Base-by-base conservation (phyloP, 2,888 invertebrate genomes). In the Perdita meconis region DNA sequence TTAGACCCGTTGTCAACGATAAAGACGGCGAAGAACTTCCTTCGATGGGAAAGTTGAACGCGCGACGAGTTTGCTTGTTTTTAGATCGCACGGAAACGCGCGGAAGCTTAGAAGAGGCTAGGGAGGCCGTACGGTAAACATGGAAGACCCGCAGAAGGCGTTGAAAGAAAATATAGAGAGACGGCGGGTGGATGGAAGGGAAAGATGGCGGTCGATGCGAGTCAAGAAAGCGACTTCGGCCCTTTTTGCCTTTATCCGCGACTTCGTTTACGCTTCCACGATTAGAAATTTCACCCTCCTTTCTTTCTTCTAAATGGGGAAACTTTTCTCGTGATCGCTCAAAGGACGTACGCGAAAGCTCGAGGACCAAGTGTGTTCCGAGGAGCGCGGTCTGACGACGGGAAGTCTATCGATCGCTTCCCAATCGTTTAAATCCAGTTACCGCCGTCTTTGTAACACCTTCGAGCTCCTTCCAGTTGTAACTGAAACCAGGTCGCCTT, bases 71-170 rank as follows among this genome's bases (percentile, higher is more conserved):
- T 44, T n/a, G n/a, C 30, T 30, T 30, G 30, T 6, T 4, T 30
- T 30, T 30, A 30, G 30, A 30, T 2, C 30, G 30, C 30, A 6
- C 30, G 30, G 30, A 16, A 47, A 36, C 12, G 12, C 56, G 30
- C 36, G 82, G 86, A 82, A 87, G 86, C 84, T 85, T 81, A 76
- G 67, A 26, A 22, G 55, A 57, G 26, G 10, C 30, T 44, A 42
- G 50, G 47, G 16, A 91, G 90, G 87, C 90, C 91, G 80, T 90
- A 91, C 88, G 86, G 90, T 85, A 70, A 83, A 86, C 84, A 79
- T 86, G 78, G 91, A 91, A 91, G 90, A 90, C 91, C 88, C 82
- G 88, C 85, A 89, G 59, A 75, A 89, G 87, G 87, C 81, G 69
- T 6, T 42, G 67, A 47, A 26, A 63, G 61, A 78, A 71, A 78